Evolutionary conservation across 2,113 vertebrate genomes (phyloP).

Genomic region (Chaetodon trifascialis): DNA sequence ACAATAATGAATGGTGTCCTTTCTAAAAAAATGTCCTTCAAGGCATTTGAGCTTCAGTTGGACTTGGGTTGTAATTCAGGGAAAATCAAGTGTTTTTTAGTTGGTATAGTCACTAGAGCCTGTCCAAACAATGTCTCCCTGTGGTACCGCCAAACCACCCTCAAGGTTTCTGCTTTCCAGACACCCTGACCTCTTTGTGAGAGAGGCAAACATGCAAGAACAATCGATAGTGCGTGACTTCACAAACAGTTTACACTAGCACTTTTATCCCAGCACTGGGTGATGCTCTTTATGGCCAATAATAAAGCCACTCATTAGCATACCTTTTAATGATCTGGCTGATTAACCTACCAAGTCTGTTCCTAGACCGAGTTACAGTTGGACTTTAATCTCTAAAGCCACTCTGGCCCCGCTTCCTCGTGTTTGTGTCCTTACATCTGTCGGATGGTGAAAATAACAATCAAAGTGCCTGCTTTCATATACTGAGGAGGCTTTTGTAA

Average conservation of each 20-base stretch:
- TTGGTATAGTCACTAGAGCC: background rate
- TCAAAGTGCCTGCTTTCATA: background rate
- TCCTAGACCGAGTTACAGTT: background rate
- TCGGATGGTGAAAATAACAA: background rate
- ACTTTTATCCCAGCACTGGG: background rate
- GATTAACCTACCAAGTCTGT: background rate
- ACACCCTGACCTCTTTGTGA: background rate
- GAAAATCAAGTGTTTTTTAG: background rate
- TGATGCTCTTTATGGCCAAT: background rate
- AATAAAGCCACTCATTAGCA: background rate
- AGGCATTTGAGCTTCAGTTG: background rate
- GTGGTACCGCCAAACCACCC: background rate
- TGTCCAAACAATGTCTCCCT: background rate
- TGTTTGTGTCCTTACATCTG: background rate
- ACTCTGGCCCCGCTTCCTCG: background rate
- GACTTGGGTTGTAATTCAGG: background rate
- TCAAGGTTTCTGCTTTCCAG: background rate
- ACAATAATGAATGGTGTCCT: background rate
- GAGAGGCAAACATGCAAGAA: slow-evolving; percentile 1
- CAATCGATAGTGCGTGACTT: background rate
- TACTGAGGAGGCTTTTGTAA: slow-evolving; percentile 3
- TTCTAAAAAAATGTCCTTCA: background rate
- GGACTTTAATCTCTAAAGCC: background rate
- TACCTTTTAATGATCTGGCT: background rate
- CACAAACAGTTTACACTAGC: background rate